Base-by-base conservation (phyloP, 1,140 invertebrate genomes). In the Drosophila mayri region DNA sequence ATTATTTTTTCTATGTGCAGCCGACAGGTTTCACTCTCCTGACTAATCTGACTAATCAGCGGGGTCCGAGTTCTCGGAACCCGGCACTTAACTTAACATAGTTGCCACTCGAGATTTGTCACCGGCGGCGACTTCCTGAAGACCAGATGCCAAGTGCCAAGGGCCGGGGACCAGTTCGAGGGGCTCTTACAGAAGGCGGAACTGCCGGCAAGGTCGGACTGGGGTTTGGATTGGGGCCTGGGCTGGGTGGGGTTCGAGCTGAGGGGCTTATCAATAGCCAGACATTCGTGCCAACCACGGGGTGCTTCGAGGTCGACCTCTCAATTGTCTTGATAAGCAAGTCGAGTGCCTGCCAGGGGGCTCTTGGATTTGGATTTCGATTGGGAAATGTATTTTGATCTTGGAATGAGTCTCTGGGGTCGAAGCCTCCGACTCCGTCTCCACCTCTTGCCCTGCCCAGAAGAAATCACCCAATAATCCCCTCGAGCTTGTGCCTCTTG, bases 231-330 rank as follows among this genome's bases (percentile, higher is more conserved):
- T 30, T 25, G 32, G 46, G 40, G n/a, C 37, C 20, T 32, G 25
- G n/a, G 20, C 10, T 30, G 65, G 55, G 62, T 50, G 54, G 49
- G 11, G 37, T n/a, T n/a, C 22, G 49, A 46, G 62, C 11, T 18
- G 35, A 18, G 47, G 14, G 35, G 30, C 75, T 78, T 78, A 78
- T 78, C 75, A 70, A 52, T 68, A 37, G 50, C 30, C 79, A 71
- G 68, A 67, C 74, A 60, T 76, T 76, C 40, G 81, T 72, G 68
- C 66, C 68, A 75, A 52, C 64, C 60, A 41, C 59, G 58, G 50
- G 66, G 67, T 41, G 16, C 50, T 72, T 85, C 85, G 70, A 87
- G 84, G 83, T 87, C 76, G 79, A 74, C 76, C 61, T 76, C 76
- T 88, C 76, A 88, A 58, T 70, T 86, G 52, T 68, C 32, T 66